phyloP scores from a whole-genome alignment of 2,797 vertebrate species.

The Coregonus ussuriensis region DNA sequence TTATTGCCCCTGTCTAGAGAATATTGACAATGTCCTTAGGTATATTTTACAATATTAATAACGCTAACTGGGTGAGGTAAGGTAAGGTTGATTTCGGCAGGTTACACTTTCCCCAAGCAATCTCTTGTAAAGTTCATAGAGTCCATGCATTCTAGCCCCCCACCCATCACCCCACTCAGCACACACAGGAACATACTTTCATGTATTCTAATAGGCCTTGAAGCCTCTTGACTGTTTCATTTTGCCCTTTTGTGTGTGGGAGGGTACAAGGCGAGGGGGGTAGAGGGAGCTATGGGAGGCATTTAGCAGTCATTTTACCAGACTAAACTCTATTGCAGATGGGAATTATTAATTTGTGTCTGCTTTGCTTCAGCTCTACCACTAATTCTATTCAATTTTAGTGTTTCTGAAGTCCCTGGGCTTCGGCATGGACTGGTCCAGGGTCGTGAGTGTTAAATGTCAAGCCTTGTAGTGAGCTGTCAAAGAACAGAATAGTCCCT shows the following conservation, averaged over 20 bases:
- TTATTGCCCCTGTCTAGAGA: not conserved
- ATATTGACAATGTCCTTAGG: not conserved
- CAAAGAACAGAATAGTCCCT: constrained; percentile 97
- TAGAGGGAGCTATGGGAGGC: constrained; percentile 59
- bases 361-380: constrained; percentile 79
- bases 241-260: constrained; percentile 74
- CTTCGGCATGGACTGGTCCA: constrained; percentile 88
- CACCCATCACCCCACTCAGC: constrained; percentile 10
- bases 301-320: constrained; percentile 70
- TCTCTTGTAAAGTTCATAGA: constrained; percentile 66
- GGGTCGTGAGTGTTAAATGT: constrained; percentile 99
- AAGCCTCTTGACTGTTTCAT: constrained; percentile 79
- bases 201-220: constrained; percentile 76
- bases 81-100: constrained; percentile 1
- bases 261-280: constrained; percentile 20
- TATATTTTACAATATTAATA: not conserved
- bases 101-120: not conserved
- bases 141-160: constrained; percentile 46
- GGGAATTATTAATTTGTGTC: constrained; percentile 87
- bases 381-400: constrained; percentile 80
- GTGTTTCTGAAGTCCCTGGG: constrained; percentile 83
- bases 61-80: not conserved
- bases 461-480: constrained; percentile 99
- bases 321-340: constrained; percentile 74
- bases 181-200: constrained; percentile 63